Base-by-base conservation (phyloP, 1,140 invertebrate genomes). In the Hypsibius dujardini region DNA sequence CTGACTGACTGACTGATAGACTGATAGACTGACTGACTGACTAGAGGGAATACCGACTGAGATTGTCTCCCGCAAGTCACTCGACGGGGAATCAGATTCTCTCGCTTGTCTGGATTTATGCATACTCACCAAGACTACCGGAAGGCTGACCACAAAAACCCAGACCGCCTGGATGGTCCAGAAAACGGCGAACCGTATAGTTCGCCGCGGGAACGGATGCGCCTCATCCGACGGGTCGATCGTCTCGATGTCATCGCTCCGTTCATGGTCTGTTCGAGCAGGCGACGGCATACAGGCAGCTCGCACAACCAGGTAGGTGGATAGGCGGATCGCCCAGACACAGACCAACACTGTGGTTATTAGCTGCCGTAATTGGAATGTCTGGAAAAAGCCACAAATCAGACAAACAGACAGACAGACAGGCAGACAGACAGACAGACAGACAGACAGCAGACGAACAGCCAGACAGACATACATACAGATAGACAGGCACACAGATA, bases 121-220 rank as follows among this genome's bases (percentile, higher is more conserved):
- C 87, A 0, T 90, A 90, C 79, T 94, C 93, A 92, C 87, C 70
- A 92, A 89, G 67, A 93, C 92, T 15, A 93, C 89, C 46, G 90
- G 90, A 71, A 94, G 80, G 80, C 90, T 92, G 1, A 93, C 90
- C 3, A 89, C 82, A 75, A 88, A 91, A n/a, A 92, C 90, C 91
- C 91, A 94, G 59, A 92, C 80, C 59, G 89, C 90, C 88, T 93
- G 74, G n/a, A 80, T 15, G 7, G 15, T 47, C 62, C 14, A 73
- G 67, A 14, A 73, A 73, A 71, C 46, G 45, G 14, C 15, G 50
- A 70, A 28, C n/a, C 2, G 15, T 47, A 46, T 28, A n/a, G 12
- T 70, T 46, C 2, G 15, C 7, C n/a, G 50, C 15, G 14, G 12
- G 2, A 2, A 45, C 46, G 42, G 71, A 60, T 50, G 12, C 45